A percentile compares a stretch with the other conserved stretches of the same genome.
phyloP scores from a whole-genome alignment of 2,797 vertebrate species.

The Paramormyrops hopkinsi region DNA sequence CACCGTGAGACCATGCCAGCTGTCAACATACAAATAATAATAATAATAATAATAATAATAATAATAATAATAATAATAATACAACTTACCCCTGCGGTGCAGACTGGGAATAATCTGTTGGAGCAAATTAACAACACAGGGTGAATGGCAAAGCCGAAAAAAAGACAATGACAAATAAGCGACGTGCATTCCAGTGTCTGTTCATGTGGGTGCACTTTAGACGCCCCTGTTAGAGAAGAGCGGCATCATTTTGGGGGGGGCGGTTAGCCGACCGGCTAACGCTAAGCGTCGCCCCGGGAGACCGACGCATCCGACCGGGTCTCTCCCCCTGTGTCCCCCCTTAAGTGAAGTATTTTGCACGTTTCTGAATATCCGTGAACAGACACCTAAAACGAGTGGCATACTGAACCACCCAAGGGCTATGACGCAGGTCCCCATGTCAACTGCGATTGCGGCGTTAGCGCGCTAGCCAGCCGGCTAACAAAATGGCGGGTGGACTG shows the following conservation, averaged over 20 bases:
- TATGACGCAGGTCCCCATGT: not conserved
- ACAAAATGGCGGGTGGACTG: conserved; percentile 10
- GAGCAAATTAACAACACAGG: not conserved
- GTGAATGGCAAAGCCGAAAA: not conserved
- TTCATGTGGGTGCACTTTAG: not conserved
- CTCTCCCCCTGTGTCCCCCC: not conserved
- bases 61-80: not conserved
- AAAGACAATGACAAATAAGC: not conserved
- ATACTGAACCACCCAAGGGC: not conserved
- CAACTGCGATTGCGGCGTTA: not conserved
- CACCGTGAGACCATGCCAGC: not conserved
- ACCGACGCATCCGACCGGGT: conserved; percentile 1
- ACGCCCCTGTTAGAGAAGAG: not conserved
- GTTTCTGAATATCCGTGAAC: not conserved
- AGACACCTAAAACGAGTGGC: not conserved
- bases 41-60: not conserved
- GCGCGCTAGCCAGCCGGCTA: not conserved
- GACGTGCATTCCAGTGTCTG: not conserved
- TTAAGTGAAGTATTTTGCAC: not conserved
- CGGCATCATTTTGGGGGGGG: not conserved
- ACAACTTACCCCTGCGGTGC: conserved; percentile 18
- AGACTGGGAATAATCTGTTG: conserved; percentile 17
- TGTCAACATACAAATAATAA: not conserved
- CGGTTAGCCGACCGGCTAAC: not conserved
- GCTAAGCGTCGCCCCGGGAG: conserved; percentile 11